Evolutionary conservation across 2,888 invertebrate genomes (phyloP).

Genomic region (Heliconius erato): DNA sequence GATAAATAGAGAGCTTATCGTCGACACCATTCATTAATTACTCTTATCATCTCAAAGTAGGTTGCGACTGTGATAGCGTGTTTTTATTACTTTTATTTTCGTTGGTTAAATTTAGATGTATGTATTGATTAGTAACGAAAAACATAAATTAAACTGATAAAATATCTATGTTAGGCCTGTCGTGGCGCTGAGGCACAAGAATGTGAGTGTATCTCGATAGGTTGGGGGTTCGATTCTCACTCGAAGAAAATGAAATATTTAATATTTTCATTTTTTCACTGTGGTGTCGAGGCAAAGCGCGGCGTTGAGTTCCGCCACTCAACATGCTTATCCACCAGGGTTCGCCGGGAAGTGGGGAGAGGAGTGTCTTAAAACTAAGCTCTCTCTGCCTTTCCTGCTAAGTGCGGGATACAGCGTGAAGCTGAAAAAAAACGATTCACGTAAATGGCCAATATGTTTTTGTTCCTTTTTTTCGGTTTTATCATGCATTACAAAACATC

Average conservation of each 20-base stretch:
- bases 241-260: too few species aligned
- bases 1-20: constrained; percentile 63
- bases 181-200: too few species aligned
- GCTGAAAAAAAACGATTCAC: not conserved
- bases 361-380: too few species aligned
- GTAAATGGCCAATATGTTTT: not conserved
- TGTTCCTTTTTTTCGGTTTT: too few species aligned
- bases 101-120: constrained; percentile 45
- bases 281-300: too few species aligned
- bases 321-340: too few species aligned
- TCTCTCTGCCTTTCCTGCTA: too few species aligned
- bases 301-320: too few species aligned
- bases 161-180: not conserved
- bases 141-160: constrained; percentile 20
- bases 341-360: too few species aligned
- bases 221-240: too few species aligned
- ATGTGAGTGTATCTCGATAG: too few species aligned
- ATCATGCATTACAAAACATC: not conserved
- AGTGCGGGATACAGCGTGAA: not conserved
- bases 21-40: constrained; percentile 76
- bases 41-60: constrained; percentile 67
- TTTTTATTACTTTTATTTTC: constrained; percentile 47
- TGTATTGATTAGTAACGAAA: constrained; percentile 30
- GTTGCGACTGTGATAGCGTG: constrained; percentile 57
- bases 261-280: too few species aligned